A percentile compares a stretch with the other conserved stretches of the same genome.
Conservation (phyloP, 2,888 invertebrate species). For the Leptogaster cylindrica region DNA sequence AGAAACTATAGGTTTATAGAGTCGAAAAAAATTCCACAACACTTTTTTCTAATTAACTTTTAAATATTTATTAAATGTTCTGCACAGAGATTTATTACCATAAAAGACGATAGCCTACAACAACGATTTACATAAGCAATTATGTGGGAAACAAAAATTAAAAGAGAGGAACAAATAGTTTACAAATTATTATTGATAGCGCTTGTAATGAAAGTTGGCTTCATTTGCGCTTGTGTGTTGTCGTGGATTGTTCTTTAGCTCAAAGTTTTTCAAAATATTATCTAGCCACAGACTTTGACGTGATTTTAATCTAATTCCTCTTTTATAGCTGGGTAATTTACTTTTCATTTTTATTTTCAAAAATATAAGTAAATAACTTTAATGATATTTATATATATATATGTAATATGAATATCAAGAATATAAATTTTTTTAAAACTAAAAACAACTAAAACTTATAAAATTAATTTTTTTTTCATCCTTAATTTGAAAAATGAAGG, state of each 20-base stretch:
- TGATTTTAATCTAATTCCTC: too few relatives aligned
- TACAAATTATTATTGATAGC: not conserved
- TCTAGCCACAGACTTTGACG: not conserved
- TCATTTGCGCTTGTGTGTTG: too few relatives aligned
- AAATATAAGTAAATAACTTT: constrained; percentile 27
- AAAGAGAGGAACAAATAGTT: not conserved
- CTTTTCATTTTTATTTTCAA: not conserved
- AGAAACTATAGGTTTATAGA: too few relatives aligned
- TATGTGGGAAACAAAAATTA: not conserved
- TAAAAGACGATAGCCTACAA: constrained; percentile 19
- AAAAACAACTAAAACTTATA: constrained; percentile 17
- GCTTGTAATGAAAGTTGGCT: not conserved
- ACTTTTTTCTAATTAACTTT: not conserved
- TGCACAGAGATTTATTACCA: constrained; percentile 6
- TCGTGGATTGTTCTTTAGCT: too few relatives aligned
- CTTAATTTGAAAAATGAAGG: not conserved
- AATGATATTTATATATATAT: constrained; percentile 5
- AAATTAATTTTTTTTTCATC: not conserved
- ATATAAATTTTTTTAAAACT: constrained; percentile 16
- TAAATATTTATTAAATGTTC: not conserved
- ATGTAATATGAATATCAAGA: constrained; percentile 30
- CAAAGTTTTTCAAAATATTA: not conserved
- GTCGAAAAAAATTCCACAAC: too few relatives aligned
- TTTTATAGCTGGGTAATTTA: not conserved
- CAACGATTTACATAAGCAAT: constrained; percentile 5